Evolutionary conservation across 1,140 invertebrate genomes (phyloP), one percentile per base, ranked within the genome.

Genomic region (Drosophila triauraria): DNA sequence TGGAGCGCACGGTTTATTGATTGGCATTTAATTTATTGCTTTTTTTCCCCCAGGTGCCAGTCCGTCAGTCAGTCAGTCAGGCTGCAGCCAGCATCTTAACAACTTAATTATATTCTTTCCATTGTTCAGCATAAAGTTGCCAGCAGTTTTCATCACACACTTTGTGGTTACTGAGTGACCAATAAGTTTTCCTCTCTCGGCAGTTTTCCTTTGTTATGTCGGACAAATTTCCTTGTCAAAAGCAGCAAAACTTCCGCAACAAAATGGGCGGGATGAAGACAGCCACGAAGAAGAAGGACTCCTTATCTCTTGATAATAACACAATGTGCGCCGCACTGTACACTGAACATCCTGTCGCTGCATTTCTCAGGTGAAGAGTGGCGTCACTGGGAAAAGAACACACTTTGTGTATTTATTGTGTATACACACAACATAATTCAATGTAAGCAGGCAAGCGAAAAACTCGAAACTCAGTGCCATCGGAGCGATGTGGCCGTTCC

Each of bases 401-500:
- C 43, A 82, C 79, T 35, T 25, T 67, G 59, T 64, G 59, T 70
- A 27, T 87, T 79, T 79, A 44, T 72, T 77, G 67, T 77, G 60
- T 68, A 60, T 27, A 85, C 65, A 58, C 47, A 86, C 69, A 82
- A 82, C 63, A 87, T 88, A 78, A 83, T 87, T 80, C 76, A 76
- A 82, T 79, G 75, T 72, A 76, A 77, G 70, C 82, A 82, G 78
- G 65, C 75, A 63, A 72, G 60, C 48, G 53, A 56, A 75, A 60
- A 81, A 74, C 43, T 58, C 59, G 44, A 71, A 70, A 35, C 40
- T 42, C 40, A 42, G 40, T n/a, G n/a, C 15, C 63, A 61, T 64
- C 54, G 51, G 40, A 75, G 72, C 57, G 57, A 72, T 50, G 68
- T 54, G 54, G 42, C 46, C 47, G 58, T 65, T 48, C 51, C 79